phyloP scores from a whole-genome alignment of 2,113 vertebrate species.

The Haemorhous mexicanus region DNA sequence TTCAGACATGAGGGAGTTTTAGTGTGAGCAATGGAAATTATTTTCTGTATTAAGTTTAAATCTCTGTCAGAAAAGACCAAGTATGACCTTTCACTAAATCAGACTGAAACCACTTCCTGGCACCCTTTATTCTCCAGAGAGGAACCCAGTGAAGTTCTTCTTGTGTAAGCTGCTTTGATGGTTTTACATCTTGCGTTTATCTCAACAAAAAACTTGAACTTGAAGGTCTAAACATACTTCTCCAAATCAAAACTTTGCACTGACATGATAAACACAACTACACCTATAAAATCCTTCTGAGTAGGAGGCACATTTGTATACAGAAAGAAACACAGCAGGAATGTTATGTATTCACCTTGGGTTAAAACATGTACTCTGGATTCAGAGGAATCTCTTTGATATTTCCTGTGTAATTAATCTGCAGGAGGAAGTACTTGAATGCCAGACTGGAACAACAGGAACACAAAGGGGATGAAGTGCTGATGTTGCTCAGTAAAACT shows the following conservation, averaged over 20 bases:
- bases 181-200: background rate
- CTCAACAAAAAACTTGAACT: background rate
- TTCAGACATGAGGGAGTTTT: background rate
- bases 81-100: background rate
- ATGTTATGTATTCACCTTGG: background rate
- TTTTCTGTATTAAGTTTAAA: background rate
- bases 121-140: background rate
- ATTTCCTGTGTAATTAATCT: constrained; percentile 5
- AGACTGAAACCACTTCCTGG: background rate
- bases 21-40: background rate
- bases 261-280: background rate
- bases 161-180: background rate
- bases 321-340: background rate
- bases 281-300: background rate
- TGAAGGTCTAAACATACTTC: background rate
- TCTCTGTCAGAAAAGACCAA: background rate
- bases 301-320: background rate
- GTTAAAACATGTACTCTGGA: background rate
- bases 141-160: background rate
- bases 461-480: background rate
- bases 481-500: background rate
- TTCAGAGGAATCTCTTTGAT: background rate
- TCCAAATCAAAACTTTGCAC: background rate
- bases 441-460: background rate
- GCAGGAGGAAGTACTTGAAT: background rate